Conservation (phyloP, 2,888 invertebrate species). For the Andrena flavipes region DNA sequence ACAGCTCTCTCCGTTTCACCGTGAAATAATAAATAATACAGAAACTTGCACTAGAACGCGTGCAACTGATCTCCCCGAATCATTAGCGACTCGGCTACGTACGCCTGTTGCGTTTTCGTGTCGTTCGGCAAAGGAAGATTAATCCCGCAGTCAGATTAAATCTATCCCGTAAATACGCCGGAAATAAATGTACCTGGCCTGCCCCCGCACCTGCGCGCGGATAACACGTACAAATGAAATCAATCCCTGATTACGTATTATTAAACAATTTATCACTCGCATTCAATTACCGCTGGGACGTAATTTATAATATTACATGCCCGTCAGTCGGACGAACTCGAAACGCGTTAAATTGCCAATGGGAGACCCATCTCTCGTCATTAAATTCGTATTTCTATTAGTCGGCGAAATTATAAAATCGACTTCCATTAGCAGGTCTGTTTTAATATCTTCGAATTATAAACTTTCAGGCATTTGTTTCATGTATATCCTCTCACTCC, state of each 20-base stretch:
- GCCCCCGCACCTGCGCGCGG: neutral
- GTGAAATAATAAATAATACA: neutral
- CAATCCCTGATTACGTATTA: slow-evolving; percentile 59
- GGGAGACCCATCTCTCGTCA: neutral
- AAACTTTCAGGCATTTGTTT: no score
- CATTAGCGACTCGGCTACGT: slow-evolving; percentile 29
- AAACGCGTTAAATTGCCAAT: slow-evolving; percentile 23
- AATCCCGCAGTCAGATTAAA: slow-evolving; percentile 54
- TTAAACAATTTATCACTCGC: slow-evolving; percentile 59
- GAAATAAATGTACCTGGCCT: slow-evolving; percentile 44
- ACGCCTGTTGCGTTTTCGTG: slow-evolving; percentile 57
- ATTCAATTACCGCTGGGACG: slow-evolving; percentile 46
- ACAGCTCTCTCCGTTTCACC: neutral
- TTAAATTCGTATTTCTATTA: slow-evolving; percentile 1
- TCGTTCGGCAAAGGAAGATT: slow-evolving; percentile 52
- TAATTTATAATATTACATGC: slow-evolving; percentile 39
- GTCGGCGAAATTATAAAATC: neutral
- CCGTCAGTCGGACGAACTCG: neutral
- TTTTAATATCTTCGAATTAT: neutral
- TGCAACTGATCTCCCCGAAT: slow-evolving; percentile 34
- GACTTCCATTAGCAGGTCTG: neutral
- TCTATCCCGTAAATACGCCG: slow-evolving; percentile 51
- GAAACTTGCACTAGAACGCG: neutral
- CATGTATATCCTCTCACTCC: no score
- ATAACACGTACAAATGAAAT: slow-evolving; percentile 38